Conservation (phyloP, 2,797 vertebrate genomes). For the Pangasius krempfi region DNA sequence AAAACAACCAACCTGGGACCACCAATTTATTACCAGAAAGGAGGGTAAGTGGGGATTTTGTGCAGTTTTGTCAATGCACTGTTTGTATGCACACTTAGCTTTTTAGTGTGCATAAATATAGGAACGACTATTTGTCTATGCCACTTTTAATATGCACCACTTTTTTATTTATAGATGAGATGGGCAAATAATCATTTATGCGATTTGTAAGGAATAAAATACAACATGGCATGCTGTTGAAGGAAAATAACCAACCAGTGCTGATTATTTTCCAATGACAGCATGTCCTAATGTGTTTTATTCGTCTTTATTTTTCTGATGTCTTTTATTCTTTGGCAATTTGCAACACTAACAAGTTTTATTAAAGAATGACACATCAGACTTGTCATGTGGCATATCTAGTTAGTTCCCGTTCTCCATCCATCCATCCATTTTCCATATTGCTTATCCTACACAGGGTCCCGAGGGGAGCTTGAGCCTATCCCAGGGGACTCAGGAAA, state of each 20-base stretch:
- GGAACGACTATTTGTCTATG: neutral
- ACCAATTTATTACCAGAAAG: neutral
- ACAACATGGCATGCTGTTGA: too few relatives aligned
- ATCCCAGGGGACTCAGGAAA: too few relatives aligned
- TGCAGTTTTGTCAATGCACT: neutral
- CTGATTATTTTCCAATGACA: neutral
- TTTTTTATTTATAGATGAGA: neutral
- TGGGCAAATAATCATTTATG: neutral
- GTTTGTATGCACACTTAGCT: neutral
- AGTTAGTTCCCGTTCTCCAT: too few relatives aligned
- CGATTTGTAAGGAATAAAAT: too few relatives aligned
- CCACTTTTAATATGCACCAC: neutral
- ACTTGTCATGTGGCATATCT: too few relatives aligned
- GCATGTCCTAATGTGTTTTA: neutral
- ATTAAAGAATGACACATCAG: neutral
- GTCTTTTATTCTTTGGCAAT: neutral
- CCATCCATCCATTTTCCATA: too few relatives aligned
- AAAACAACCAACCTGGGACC: neutral
- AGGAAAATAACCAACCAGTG: neutral
- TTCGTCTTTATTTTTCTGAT: neutral
- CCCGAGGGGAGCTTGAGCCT: too few relatives aligned
- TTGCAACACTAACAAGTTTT: neutral
- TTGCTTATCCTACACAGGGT: too few relatives aligned
- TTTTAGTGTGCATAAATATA: neutral
- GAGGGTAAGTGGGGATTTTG: neutral